phyloP scores from a whole-genome alignment of 2,113 vertebrate genomes.

The Austrofundulus limnaeus region DNA sequence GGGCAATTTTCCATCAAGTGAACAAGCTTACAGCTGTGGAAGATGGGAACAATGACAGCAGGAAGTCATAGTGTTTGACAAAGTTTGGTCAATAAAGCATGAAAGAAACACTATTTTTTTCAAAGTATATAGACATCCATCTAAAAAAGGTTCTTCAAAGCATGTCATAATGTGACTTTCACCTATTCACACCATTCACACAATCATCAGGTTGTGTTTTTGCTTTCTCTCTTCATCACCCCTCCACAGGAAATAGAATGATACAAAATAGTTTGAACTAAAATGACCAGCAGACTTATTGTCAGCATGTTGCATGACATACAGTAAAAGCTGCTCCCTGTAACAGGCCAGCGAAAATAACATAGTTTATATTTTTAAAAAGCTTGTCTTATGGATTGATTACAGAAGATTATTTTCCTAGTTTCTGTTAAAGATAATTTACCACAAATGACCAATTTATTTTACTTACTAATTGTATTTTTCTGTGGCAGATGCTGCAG shows the following conservation, averaged over 20 bases:
- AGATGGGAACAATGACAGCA: constrained; percentile 12
- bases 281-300: not conserved
- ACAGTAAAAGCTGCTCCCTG: no score
- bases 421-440: not conserved
- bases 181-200: no score
- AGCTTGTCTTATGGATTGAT: not conserved
- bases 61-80: constrained; percentile 7
- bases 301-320: not conserved
- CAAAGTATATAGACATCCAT: not conserved
- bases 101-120: not conserved
- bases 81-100: constrained; percentile 9
- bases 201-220: no score
- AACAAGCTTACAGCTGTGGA: constrained; percentile 12
- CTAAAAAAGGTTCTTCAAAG: not conserved
- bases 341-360: constrained; percentile 1
- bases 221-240: no score
- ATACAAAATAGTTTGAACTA: not conserved
- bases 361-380: not conserved
- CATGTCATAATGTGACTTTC: not conserved
- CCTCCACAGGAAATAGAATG: not conserved
- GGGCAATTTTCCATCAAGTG: constrained; percentile 35
- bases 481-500: not conserved
- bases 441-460: no score
- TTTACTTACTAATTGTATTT: not conserved
- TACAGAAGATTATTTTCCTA: not conserved